Conservation (phyloP, 2,797 vertebrate genomes). For the Potorous gilbertii region DNA sequence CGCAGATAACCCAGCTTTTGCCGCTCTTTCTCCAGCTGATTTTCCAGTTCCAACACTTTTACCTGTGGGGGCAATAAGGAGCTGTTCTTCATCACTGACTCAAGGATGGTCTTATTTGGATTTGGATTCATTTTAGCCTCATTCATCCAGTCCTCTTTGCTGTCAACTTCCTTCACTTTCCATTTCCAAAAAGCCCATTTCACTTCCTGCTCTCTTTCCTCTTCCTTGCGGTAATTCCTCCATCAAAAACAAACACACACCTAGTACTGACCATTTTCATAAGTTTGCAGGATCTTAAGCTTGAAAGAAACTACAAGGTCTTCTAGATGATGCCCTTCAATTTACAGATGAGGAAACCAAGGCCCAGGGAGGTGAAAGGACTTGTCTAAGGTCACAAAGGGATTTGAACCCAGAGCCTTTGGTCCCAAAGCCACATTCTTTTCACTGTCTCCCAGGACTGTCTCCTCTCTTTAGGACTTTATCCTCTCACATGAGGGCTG, state of each 20-base stretch:
- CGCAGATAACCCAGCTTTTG: constrained; percentile 95
- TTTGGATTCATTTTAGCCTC: not conserved
- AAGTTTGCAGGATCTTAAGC: not conserved
- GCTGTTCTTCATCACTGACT: not conserved
- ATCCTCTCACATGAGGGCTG: not conserved
- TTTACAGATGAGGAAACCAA: not conserved
- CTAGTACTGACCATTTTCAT: not conserved
- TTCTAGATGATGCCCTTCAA: not conserved
- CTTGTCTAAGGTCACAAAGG: not conserved
- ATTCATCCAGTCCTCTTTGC: not conserved
- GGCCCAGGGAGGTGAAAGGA: not conserved
- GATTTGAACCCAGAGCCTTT: not conserved
- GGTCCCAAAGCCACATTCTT: not conserved
- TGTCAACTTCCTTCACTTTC: not conserved
- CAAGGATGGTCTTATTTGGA: not conserved
- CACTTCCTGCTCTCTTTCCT: not conserved
- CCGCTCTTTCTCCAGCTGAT: constrained; percentile 94
- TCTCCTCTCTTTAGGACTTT: not conserved
- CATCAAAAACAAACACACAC: not conserved
- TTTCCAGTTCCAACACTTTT: constrained; percentile 95
- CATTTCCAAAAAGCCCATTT: not conserved
- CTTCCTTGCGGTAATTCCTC: not conserved
- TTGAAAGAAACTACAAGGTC: not conserved
- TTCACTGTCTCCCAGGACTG: not conserved
- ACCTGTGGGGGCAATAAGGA: constrained; percentile 86